These are phyloP conservation scores for Micrasema minimum DNA, from an alignment of 1,140 invertebrate genomes.

Conservation along the genomic window DNA sequence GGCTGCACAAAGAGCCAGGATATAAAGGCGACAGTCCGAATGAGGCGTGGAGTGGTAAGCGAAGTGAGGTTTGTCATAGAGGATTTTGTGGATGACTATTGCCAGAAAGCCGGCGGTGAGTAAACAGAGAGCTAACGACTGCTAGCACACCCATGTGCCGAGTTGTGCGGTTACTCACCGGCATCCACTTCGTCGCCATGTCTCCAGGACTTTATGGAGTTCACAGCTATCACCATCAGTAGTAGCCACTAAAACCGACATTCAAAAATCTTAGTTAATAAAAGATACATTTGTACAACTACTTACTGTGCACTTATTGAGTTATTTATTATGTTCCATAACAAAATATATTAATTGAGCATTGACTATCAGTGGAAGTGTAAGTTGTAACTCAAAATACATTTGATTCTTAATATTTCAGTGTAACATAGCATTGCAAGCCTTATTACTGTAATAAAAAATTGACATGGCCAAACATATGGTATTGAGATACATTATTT, in stretches of 20 bases:
- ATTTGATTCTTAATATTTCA: too few species aligned
- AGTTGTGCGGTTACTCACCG: slow-evolving; percentile 61
- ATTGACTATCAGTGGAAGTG: too few species aligned
- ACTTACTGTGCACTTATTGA: too few species aligned
- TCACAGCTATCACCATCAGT: slow-evolving; percentile 63
- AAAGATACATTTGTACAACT: too few species aligned
- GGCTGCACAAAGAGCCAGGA: slow-evolving; percentile 60
- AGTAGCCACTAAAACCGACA: slow-evolving; percentile 59
- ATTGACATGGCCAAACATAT: too few species aligned
- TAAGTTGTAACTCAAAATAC: too few species aligned
- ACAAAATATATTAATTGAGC: too few species aligned
- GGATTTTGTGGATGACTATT: slow-evolving; percentile 62
- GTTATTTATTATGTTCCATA: too few species aligned
- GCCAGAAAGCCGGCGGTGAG: slow-evolving; percentile 59
- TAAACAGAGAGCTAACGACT: slow-evolving; percentile 57
- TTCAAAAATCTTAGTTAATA: too few species aligned
- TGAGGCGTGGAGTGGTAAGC: slow-evolving; percentile 57
- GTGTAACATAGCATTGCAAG: too few species aligned
- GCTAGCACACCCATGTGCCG: slow-evolving; percentile 65
- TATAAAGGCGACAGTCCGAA: slow-evolving; percentile 62
- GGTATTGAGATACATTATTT: slow-evolving; percentile 15
- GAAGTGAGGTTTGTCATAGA: slow-evolving; percentile 59
- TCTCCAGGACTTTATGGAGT: slow-evolving; percentile 65
- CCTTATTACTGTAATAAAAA: too few species aligned
- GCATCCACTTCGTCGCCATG: slow-evolving; percentile 65